Evolutionary conservation across 2,888 invertebrate genomes (phyloP), one percentile per base, ranked within the genome.

Genomic region (Synergus japonicus): DNA sequence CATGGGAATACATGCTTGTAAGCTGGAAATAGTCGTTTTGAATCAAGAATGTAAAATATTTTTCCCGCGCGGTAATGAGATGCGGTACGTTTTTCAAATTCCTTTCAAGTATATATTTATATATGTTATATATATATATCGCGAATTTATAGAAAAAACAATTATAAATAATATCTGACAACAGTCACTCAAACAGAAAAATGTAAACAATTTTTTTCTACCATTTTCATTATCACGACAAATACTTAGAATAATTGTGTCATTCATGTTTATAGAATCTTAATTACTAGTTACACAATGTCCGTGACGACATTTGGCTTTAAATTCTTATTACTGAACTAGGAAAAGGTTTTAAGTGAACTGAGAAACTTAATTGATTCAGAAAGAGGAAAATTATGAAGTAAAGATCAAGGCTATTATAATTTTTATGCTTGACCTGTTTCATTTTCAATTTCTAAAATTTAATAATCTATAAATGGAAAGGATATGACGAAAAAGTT

Each of bases 11-110:
- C 18, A 12, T 13, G 44, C 44, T 46, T 22, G 29, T 29, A 69
- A 69, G 69, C 69, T 69, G 69, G 15, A 69, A 69, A 69, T 69
- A 69, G 69, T 69, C 67, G 69, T 49, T 69, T 69, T 69, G 69
- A 29, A 69, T 9, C 22, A 49, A 22, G 49, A 69, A 69, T 69
- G 69, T 49, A 69, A 69, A 69, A 69, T 69, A 69, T 69, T 69
- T 69, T 49, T 69, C 67, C 49, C 29, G 69, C 49, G 29, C 69
- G 69, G n/a, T 54, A 69, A 69, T 37, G 69, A 69, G 69, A 49
- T 29, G 69, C 49, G 69, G 69, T 69, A 46, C 69, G 49, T 69
- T 69, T 69, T 69, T 49, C 15, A 69, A 49, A 69, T 69, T 69
- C 49, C 69, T 69, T 29, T 46, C 7, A 22, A 54, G 54, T 54